These are phyloP conservation scores for Pogonomyrmex barbatus DNA, from an alignment of 1,140 invertebrate species.

Conservation along the genomic window DNA sequence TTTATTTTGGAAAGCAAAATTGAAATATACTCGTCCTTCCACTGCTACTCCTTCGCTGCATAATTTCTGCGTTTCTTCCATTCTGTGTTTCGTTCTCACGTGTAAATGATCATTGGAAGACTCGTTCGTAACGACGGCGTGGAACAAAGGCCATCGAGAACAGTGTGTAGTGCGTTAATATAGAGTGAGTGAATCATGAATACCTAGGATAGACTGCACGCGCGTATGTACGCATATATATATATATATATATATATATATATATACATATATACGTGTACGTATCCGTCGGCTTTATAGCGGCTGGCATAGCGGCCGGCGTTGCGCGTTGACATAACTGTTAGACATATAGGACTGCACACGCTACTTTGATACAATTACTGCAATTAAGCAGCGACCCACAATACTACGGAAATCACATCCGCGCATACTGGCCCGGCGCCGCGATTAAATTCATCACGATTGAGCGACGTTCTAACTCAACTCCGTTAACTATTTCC, in stretches of 20 bases:
- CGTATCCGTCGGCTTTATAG: slow-evolving; percentile 64
- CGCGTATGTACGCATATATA: background rate
- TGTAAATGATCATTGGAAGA: background rate
- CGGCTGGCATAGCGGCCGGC: slow-evolving; percentile 11
- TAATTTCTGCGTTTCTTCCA: background rate
- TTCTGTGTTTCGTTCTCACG: background rate
- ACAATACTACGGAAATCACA: slow-evolving; percentile 72
- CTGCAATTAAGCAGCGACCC: slow-evolving; percentile 68
- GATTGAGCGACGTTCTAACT: slow-evolving; percentile 48
- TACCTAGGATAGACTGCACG: slow-evolving; percentile 45
- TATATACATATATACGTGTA: background rate
- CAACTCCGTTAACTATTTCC: slow-evolving; percentile 51
- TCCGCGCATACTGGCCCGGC: slow-evolving; percentile 34
- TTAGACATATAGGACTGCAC: slow-evolving; percentile 59
- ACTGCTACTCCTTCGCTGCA: background rate
- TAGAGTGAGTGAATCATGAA: slow-evolving; percentile 52
- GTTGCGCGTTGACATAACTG: slow-evolving; percentile 57
- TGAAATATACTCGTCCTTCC: background rate
- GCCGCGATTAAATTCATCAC: slow-evolving; percentile 67
- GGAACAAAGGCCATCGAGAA: slow-evolving; percentile 29
- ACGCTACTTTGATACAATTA: slow-evolving; percentile 73
- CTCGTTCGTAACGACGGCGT: background rate
- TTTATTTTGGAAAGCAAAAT: background rate
- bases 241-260: background rate
- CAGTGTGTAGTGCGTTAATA: slow-evolving; percentile 49